phyloP scores from a whole-genome alignment of 2,797 vertebrate species.

The Cynodonichthys magdalenae region DNA sequence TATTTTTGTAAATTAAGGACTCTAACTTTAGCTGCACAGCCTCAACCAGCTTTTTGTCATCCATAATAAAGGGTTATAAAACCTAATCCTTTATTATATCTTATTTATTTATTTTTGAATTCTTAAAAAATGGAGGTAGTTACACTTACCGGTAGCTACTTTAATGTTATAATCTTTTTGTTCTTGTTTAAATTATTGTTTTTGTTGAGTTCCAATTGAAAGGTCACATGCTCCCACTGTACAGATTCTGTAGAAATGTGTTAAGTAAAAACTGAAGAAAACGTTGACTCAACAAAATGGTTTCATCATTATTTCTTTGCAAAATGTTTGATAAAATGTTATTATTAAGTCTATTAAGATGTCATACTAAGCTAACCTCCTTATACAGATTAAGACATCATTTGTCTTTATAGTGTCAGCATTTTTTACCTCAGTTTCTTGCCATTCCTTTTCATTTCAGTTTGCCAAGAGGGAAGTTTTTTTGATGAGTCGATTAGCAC shows the following conservation, averaged over 20 bases:
- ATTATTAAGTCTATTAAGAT: background rate
- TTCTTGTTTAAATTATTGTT: slow-evolving; percentile 15
- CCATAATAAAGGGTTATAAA: background rate
- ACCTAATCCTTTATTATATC: background rate
- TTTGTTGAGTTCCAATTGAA: slow-evolving; percentile 19
- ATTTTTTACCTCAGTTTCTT: slow-evolving; percentile 1
- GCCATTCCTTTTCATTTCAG: slow-evolving; percentile 10
- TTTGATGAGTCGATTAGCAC: slow-evolving; percentile 30
- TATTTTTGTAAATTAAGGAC: background rate
- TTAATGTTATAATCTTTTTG: slow-evolving; percentile 20
- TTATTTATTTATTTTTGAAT: slow-evolving; percentile 3
- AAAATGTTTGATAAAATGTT: background rate
- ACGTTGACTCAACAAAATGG: background rate
- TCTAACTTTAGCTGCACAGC: background rate
- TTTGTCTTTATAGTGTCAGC: slow-evolving; percentile 2
- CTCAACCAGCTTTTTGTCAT: background rate
- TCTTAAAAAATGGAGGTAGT: background rate
- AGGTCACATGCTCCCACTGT: slow-evolving; percentile 16
- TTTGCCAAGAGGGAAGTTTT: slow-evolving; percentile 12
- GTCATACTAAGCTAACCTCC: background rate
- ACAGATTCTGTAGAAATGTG: slow-evolving; percentile 7
- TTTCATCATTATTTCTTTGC: background rate
- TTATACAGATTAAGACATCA: background rate
- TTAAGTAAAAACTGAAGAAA: slow-evolving; percentile 24
- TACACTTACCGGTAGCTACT: slow-evolving; percentile 2